Evolutionary conservation across 2,113 vertebrate genomes (phyloP), one percentile per base, ranked within the genome.

Genomic region (Thymallus thymallus): DNA sequence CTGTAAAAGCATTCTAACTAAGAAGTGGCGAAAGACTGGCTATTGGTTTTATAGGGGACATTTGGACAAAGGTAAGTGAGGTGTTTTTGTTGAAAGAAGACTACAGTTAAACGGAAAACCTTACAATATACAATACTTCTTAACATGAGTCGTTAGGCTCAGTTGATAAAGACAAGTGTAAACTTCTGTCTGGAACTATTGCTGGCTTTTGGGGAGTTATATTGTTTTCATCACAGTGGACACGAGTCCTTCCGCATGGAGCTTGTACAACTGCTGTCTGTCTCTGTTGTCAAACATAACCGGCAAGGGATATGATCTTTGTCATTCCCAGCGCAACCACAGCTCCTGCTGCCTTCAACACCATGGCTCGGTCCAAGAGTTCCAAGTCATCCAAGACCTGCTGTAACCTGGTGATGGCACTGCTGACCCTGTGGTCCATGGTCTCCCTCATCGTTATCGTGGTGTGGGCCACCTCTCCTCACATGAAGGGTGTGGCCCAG

Each of bases 371-470:
- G 9, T 72, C 75, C 41, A 71, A 48, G 62, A 45, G 62, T 64
- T 72, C 75, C 41, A 71, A 41, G 62, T 48, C 68, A 0, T 76
- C 81, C 2, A 60, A 71, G 20, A 78, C 67, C 72, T 67, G 68
- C 29, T 72, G 73, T 45, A 78, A 77, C 56, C 72, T 74, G 13
- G n/a, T 80, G 7, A 64, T 72, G 22, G 79, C 79, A 1, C 4
- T 80, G 22, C 82, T 86, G 18, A 58, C 55, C 0, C 71, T 86
- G n/a, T 86, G 84, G 77, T 84, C 80, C 32, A 60, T 82, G 58
- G 68, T 78, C 48, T 80, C 82, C 41, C 65, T 86, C 70, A 24
- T 86, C 7, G 76, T 82, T 41, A 84, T 84, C 13, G 58, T 80
- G 45, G 82, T 84, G 71, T 86, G 82, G 84, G 75, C 75, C 0